Base-by-base conservation (phyloP, 1,140 invertebrate species). In the Drosophila nasuta region DNA sequence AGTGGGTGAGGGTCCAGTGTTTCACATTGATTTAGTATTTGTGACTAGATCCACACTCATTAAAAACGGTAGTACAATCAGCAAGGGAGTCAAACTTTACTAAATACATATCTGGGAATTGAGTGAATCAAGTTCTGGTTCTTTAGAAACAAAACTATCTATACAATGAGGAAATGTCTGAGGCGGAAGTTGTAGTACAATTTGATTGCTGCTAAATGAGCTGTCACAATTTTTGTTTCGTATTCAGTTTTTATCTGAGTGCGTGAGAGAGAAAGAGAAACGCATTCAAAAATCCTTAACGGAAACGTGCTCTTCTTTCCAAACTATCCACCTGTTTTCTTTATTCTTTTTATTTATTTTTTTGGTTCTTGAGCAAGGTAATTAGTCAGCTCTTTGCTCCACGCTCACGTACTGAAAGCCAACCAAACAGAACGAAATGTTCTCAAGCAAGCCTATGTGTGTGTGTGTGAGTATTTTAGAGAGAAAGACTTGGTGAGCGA, bases 11-110 rank as follows among this genome's bases (percentile, higher is more conserved):
- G 91, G 90, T 91, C 88, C 92, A 92, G 91, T 92, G 91, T 92
- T 92, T 92, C 91, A 92, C 91, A 92, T 92, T 88, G 72, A 66
- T 77, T 35, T 59, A 71, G 62, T 77, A 81, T 81, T 92, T 92
- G 91, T 92, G 91, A 92, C 91, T 92, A 92, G 91, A 92, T 92
- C 91, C 91, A 92, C 91, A 92, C 91, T 92, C 91, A 92, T 92
- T 92, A 92, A 92, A 81, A 92, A 92, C 88, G 91, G 85, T 81
- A 82, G 86, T 92, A 77, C 74, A 81, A 67, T 76, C 91, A 71
- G 52, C 82, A 52, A 57, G 20, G 3, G 20, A 25, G 20, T 25
- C 20, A 25, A 25, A 25, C 20, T 25, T 25, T 4, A 25, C 20
- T 25, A 25, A 25, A 25, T 3, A 25, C 3, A 25, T 25, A 25